Conservation (phyloP, 2,888 invertebrate species). For the Chaetogeoica ovagalla region DNA sequence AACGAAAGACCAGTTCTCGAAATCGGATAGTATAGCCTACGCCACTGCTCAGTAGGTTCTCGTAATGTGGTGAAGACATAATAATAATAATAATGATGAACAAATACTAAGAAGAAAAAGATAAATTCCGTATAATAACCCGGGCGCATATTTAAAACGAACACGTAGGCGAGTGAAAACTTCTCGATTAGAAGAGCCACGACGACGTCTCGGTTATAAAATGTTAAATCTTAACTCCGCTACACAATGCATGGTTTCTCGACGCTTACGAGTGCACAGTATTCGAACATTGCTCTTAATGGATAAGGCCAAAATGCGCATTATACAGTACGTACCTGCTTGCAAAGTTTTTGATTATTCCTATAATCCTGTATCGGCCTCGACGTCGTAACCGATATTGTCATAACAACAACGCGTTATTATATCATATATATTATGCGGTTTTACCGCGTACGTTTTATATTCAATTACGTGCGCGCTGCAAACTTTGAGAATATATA, state of each 20-base stretch:
- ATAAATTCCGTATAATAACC: too few species aligned
- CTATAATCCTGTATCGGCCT: constrained; percentile 16
- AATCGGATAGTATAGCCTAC: too few species aligned
- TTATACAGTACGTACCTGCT: background rate
- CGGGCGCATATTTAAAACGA: too few species aligned
- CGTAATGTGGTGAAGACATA: too few species aligned
- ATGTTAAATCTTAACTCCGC: constrained; percentile 26
- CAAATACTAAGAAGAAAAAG: too few species aligned
- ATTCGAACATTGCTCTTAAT: constrained; percentile 4
- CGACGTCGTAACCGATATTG: constrained; percentile 1
- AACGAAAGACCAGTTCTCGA: too few species aligned
- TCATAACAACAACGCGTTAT: background rate
- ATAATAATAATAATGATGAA: too few species aligned
- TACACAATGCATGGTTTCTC: constrained; percentile 30
- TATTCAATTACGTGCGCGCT: constrained; percentile 1
- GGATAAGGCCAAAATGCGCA: background rate
- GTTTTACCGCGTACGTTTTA: background rate
- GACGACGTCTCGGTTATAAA: constrained; percentile 29
- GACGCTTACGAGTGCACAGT: background rate
- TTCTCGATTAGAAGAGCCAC: background rate
- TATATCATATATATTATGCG: too few species aligned
- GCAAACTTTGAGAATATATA: background rate
- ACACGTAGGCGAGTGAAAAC: too few species aligned
- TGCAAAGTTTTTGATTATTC: constrained; percentile 26
- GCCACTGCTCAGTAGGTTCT: too few species aligned